These are phyloP conservation scores for Zoanthus sociatus DNA, from an alignment of 92 coral and sea anemone genomes.

Conservation along the genomic window DNA sequence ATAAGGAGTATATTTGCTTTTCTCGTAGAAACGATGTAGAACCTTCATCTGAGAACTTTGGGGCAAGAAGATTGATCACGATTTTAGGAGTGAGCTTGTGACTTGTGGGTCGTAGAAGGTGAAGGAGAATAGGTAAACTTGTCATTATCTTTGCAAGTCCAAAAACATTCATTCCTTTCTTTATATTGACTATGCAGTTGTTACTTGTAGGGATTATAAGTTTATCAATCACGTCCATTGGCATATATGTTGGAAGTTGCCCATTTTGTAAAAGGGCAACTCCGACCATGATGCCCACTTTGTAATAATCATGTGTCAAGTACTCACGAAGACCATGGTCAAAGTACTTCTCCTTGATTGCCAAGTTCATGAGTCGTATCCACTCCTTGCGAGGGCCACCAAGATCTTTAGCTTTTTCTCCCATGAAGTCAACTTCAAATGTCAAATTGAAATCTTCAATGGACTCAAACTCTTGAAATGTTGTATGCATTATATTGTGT, in stretches of 20 bases:
- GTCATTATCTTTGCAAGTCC: too few relatives aligned
- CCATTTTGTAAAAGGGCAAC: conserved; percentile 68
- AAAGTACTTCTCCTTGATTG: conserved; percentile 60
- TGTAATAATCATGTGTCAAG: conserved; percentile 54
- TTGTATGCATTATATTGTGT: conserved; percentile 47
- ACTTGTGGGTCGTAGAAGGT: too few relatives aligned
- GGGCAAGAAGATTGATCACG: too few relatives aligned
- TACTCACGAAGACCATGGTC: conserved; percentile 58
- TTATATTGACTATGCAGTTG: too few relatives aligned
- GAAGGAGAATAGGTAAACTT: too few relatives aligned
- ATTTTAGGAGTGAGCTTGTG: too few relatives aligned
- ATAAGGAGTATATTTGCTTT: too few relatives aligned
- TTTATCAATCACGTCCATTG: not conserved
- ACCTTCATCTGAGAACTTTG: too few relatives aligned
- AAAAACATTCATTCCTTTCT: too few relatives aligned
- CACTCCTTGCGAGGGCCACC: conserved; percentile 74
- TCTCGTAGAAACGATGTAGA: too few relatives aligned
- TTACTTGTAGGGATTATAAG: too few relatives aligned
- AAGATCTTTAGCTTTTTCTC: conserved; percentile 54
- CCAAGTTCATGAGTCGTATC: conserved; percentile 63
- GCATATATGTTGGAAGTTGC: conserved; percentile 48
- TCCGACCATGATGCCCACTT: conserved; percentile 66
- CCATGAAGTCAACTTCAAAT: conserved; percentile 75
- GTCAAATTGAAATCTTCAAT: conserved; percentile 57
- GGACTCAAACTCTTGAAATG: conserved; percentile 66